Conservation (phyloP, 2,888 invertebrate genomes). For the Tipula lateralis region DNA sequence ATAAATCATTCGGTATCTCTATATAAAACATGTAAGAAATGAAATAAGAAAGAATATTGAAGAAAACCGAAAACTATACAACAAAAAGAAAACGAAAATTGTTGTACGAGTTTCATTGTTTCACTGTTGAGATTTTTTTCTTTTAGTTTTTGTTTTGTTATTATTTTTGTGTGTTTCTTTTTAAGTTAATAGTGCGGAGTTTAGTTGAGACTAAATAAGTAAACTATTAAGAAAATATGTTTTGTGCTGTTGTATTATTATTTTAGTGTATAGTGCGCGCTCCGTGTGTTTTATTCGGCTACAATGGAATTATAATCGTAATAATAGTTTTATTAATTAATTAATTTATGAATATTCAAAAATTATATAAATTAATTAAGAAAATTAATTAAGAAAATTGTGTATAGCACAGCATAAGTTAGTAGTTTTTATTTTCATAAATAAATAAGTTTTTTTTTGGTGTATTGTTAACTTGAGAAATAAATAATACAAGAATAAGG, state of each 20-base stretch:
- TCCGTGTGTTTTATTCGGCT: not conserved
- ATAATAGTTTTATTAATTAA: not conserved
- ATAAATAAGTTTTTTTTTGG: not conserved
- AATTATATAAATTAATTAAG: not conserved
- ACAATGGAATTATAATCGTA: not conserved
- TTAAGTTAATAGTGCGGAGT: slow-evolving; percentile 5
- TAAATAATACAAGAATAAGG: not conserved
- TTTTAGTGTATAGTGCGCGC: slow-evolving; percentile 24
- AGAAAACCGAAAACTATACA: slow-evolving; percentile 3
- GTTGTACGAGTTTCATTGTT: slow-evolving; percentile 24
- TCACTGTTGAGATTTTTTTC: not conserved
- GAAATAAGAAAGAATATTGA: not conserved
- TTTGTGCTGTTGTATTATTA: not conserved
- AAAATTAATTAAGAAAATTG: not conserved
- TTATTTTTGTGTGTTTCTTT: not conserved
- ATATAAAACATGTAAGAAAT: not conserved
- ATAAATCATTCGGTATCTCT: slow-evolving; percentile 19
- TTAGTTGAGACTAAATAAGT: slow-evolving; percentile 14
- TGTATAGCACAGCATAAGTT: not conserved
- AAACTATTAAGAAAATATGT: slow-evolving; percentile 24
- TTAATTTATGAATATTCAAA: slow-evolving; percentile 21
- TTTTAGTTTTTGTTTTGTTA: slow-evolving; percentile 4
- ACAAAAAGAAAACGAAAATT: slow-evolving; percentile 12
- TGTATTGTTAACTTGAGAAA: not conserved
- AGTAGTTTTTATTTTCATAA: not conserved